Evolutionary conservation across 2,797 vertebrate genomes (phyloP), one percentile per base, ranked within the genome.

Genomic region (Catamblyrhynchus diadema): DNA sequence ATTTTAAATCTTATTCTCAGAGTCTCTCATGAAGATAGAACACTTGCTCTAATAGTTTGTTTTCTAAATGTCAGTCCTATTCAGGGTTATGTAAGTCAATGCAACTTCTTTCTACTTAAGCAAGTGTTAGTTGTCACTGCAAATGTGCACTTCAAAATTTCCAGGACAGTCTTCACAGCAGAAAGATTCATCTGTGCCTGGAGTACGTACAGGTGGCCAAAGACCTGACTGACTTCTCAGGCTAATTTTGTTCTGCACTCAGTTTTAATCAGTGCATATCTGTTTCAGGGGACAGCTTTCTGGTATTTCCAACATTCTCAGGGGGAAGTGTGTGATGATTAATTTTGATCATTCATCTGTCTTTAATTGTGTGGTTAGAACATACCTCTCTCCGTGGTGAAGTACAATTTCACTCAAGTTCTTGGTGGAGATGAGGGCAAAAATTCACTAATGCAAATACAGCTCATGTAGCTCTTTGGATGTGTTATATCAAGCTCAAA

Each of bases 351-450:
- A 47, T 85, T 91, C 44, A 44, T 59, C 27, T 79, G 15, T 59
- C 73, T 39, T 64, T 87, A 80, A 87, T 82, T 85, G 48, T 35
- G 44, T 59, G 24, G 20, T 61, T 82, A 44, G 66, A 80, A 50
- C 15, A 78, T 66, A 47, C 18, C 12, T 92, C 47, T 57, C 80
- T 79, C 66, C 71, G 45, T 1, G 10, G 41, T 42, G 10, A 19
- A 80, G 22, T 66, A 44, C 51, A 87, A 47, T 24, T 70, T 53
- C n/a, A 85, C 16, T 71, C 33, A 64, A 4, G 14, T 75, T 81
- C 44, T 64, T 67, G 35, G 9, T 0, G 0, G 12, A 10, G 12
- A 21, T 60, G 14, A 9, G 45, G 21, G 21, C 12, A 66, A 93
- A 30, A 74, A 77, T 78, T 83, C 56, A 64, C 21, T 12, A 80